Percentiles rank a stretch among this genome's conserved stretches.
Evolutionary conservation across 2,888 invertebrate genomes (phyloP).

Genomic region (Crepidodera aurea): DNA sequence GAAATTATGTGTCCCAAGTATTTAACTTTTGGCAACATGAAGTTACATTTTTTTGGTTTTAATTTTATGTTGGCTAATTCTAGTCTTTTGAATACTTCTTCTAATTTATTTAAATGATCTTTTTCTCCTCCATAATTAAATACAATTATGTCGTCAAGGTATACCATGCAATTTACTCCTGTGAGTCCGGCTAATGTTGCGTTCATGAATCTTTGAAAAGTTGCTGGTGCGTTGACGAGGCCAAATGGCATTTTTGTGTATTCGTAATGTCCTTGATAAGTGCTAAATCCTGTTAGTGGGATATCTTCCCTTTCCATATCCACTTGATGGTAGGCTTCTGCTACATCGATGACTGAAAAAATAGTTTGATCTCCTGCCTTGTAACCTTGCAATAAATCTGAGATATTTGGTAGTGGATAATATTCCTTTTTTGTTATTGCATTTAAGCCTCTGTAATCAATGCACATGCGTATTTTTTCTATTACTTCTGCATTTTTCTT

Average conservation of each 20-base stretch:
- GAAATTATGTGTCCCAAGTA: conserved; percentile 34
- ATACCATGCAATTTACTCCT: conserved; percentile 29
- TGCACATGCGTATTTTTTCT: conserved; percentile 33
- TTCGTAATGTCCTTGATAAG: conserved; percentile 33
- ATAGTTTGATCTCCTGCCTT: conserved; percentile 19
- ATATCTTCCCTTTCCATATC: conserved; percentile 30
- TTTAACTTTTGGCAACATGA: conserved; percentile 26
- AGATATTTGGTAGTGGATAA: conserved; percentile 26
- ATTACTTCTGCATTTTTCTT: conserved; percentile 26
- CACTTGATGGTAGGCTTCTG: conserved; percentile 30
- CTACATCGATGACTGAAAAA: conserved; percentile 31
- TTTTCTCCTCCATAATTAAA: conserved; percentile 17
- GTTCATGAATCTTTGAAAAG: conserved; percentile 36
- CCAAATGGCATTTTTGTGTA: conserved; percentile 36
- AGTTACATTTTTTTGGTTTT: conserved; percentile 31
- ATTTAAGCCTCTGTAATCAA: conserved; percentile 30
- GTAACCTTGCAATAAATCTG: conserved; percentile 22
- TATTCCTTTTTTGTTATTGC: conserved; percentile 22
- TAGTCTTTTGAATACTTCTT: conserved; percentile 21
- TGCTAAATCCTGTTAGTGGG: conserved; percentile 29
- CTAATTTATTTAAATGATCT: conserved; percentile 35
- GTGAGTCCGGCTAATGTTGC: conserved; percentile 26
- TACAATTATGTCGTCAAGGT: conserved; percentile 27
- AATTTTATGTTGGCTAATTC: conserved; percentile 22
- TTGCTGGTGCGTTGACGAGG: conserved; percentile 28